Conservation (phyloP, 2,888 invertebrate genomes). For the Melitaea athalia region DNA sequence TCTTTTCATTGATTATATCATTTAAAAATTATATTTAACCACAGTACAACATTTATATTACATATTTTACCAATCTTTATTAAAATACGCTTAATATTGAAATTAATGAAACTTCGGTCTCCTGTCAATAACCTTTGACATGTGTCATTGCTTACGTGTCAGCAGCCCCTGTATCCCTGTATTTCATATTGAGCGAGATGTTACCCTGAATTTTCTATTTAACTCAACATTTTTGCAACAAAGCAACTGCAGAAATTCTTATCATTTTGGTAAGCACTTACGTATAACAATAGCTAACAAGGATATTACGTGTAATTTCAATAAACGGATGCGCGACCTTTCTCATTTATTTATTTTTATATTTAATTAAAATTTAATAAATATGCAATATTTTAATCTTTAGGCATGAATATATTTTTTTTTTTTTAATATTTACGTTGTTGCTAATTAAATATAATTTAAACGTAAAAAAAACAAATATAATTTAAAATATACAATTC, state of each 20-base stretch:
- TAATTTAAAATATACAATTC: background rate
- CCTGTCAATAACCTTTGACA: slow-evolving; percentile 82
- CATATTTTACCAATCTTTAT: background rate
- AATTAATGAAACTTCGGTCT: slow-evolving; percentile 52
- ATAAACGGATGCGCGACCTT: background rate
- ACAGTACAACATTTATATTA: background rate
- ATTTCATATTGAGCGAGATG: slow-evolving; percentile 37
- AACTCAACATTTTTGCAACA: slow-evolving; percentile 3
- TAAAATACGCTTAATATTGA: slow-evolving; percentile 1
- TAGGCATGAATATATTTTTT: background rate
- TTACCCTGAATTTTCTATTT: slow-evolving; percentile 30
- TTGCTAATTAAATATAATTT: background rate
- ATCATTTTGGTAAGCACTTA: slow-evolving; percentile 1
- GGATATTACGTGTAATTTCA: background rate
- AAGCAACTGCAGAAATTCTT: slow-evolving; percentile 11
- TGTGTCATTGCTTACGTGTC: slow-evolving; percentile 83
- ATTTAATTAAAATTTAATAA: background rate
- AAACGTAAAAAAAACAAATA: background rate
- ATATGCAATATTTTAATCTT: background rate
- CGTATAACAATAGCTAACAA: slow-evolving; percentile 20
- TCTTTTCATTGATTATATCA: background rate
- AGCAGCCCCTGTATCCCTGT: slow-evolving; percentile 42
- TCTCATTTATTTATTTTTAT: background rate
- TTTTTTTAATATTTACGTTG: background rate
- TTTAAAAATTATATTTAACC: background rate